Evolutionary conservation across 2,113 vertebrate species (phyloP).

Genomic region (Cottus gobio): DNA sequence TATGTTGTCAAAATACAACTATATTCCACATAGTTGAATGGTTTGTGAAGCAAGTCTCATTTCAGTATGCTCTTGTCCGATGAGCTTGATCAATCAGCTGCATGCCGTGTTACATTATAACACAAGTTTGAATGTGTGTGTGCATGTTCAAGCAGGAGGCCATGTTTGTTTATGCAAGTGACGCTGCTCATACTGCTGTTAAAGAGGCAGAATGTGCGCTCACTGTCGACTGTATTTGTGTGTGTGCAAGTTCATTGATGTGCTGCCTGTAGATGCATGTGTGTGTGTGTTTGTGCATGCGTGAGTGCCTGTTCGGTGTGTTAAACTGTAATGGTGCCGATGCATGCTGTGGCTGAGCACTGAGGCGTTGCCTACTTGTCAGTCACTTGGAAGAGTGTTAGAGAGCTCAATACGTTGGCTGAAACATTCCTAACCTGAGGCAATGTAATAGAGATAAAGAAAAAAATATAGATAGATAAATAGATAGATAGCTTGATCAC

Average conservation of each 20-base stretch:
- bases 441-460: not conserved
- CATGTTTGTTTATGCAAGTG: conserved; percentile 41
- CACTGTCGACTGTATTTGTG: not conserved
- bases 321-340: conserved; percentile 39
- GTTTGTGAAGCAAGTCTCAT: not conserved
- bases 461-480: not conserved
- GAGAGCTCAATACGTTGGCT: conserved; percentile 21
- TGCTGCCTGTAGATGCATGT: conserved; percentile 13
- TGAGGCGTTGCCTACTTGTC: conserved; percentile 60
- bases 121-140: conserved; percentile 23
- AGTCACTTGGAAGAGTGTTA: conserved; percentile 55
- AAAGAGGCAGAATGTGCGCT: conserved; percentile 36
- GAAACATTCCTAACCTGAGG: conserved; percentile 46
- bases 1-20: not conserved
- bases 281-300: conserved; percentile 5
- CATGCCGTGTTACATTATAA: not conserved
- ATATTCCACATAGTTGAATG: not conserved
- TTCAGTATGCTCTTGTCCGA: not conserved
- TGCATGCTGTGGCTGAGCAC: conserved; percentile 53
- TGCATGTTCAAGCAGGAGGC: conserved; percentile 35
- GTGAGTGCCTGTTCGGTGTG: conserved; percentile 19
- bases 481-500: not conserved
- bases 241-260: not conserved
- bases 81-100: not conserved
- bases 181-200: not conserved